phyloP scores from a whole-genome alignment of 1,140 invertebrate genomes.

The Himalopsyche phryganea region DNA sequence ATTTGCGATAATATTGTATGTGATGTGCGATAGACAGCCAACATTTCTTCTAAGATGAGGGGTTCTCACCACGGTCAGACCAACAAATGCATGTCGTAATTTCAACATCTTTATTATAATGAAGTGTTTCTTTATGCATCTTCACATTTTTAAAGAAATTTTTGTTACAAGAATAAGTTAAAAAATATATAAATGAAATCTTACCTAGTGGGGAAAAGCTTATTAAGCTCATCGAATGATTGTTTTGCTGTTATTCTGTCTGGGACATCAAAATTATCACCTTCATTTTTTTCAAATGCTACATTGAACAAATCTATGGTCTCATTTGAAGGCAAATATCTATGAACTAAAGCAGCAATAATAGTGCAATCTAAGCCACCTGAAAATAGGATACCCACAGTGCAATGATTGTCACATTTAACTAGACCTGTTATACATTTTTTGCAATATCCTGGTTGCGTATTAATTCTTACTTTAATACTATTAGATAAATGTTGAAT shows the following conservation, averaged over 20 bases:
- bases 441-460: conserved; percentile 65
- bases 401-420: conserved; percentile 58
- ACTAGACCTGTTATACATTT: conserved; percentile 52
- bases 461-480: conserved; percentile 59
- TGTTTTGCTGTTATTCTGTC: conserved; percentile 75
- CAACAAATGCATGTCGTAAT: too few relatives aligned
- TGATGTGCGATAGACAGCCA: too few relatives aligned
- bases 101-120: too few relatives aligned
- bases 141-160: too few relatives aligned
- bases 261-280: conserved; percentile 64
- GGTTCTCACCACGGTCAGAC: too few relatives aligned
- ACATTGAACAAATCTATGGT: conserved; percentile 95
- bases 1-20: too few relatives aligned
- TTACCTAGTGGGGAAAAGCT: conserved; percentile 62
- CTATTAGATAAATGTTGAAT: conserved; percentile 59
- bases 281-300: conserved; percentile 72
- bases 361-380: conserved; percentile 94
- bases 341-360: conserved; percentile 75
- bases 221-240: conserved; percentile 70
- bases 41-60: too few relatives aligned
- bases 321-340: conserved; percentile 63
- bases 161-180: too few relatives aligned
- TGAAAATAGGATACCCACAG: conserved; percentile 87
- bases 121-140: too few relatives aligned
- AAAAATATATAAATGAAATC: too few relatives aligned